phyloP scores from a whole-genome alignment of 2,888 invertebrate genomes.

The Mycalesis mineus region DNA sequence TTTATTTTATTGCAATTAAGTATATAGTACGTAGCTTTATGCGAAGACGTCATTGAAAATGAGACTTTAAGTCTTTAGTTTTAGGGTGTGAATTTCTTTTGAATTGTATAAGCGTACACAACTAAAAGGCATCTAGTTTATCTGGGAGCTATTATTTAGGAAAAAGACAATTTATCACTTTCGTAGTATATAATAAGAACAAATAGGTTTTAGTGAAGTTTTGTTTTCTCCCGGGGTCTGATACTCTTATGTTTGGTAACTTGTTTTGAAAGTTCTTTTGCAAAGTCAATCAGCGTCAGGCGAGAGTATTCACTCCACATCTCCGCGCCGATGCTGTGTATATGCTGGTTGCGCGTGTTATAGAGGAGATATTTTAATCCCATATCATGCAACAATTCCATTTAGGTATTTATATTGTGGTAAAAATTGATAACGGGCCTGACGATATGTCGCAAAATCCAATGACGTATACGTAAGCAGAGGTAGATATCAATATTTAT shows the following conservation, averaged over 20 bases:
- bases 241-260: no score
- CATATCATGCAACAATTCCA: no score
- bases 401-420: no score
- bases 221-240: conserved; percentile 7
- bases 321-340: no score
- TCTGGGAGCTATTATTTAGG: conserved; percentile 16
- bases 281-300: background rate
- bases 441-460: no score
- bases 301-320: background rate
- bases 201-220: conserved; percentile 9
- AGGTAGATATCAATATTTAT: no score
- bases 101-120: conserved; percentile 9
- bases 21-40: conserved; percentile 18
- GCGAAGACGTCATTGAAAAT: conserved; percentile 14
- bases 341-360: no score
- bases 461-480: no score
- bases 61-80: conserved; percentile 22
- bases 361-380: no score
- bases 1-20: conserved; percentile 29
- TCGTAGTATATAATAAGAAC: conserved; percentile 12
- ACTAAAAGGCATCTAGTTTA: conserved; percentile 21
- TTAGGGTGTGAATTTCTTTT: conserved; percentile 16
- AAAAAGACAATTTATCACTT: conserved; percentile 18
- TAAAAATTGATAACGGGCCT: no score
- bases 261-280: no score